Conservation (phyloP, 2,797 vertebrate genomes). For the Cheirogaleus major region DNA sequence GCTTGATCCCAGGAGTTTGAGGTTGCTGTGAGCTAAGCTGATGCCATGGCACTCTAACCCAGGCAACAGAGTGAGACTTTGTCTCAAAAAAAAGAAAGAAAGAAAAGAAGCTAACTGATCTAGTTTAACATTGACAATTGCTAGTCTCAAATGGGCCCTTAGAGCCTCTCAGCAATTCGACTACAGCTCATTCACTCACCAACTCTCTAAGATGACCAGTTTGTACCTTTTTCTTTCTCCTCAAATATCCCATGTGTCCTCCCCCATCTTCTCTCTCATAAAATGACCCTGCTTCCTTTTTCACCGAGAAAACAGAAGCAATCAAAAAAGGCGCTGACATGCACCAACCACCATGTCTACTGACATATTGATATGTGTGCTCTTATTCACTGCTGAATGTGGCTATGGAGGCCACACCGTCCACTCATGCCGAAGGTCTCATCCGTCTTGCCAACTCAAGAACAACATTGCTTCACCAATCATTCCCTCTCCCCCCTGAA, state of each 20-base stretch:
- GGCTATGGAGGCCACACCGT: not conserved
- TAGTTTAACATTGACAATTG: not conserved
- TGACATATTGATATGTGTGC: not conserved
- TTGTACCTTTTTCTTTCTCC: not conserved
- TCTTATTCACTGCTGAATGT: not conserved
- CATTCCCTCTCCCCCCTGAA: not conserved
- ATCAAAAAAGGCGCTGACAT: not conserved
- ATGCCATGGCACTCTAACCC: no score
- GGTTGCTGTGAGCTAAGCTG: no score
- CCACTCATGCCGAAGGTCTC: not conserved
- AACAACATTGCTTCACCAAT: not conserved
- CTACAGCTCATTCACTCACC: not conserved
- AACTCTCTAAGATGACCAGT: not conserved
- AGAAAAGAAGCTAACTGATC: not conserved
- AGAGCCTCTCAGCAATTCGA: not conserved
- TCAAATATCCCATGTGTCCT: not conserved
- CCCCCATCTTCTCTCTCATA: not conserved
- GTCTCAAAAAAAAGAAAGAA: no score
- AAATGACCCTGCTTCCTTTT: not conserved
- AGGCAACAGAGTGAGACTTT: no score
- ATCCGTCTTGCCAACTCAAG: not conserved
- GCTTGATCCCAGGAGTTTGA: no score
- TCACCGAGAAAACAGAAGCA: conserved; percentile 21
- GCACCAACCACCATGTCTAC: not conserved
- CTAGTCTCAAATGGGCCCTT: not conserved